Evolutionary conservation across 2,113 vertebrate genomes (phyloP).

Genomic region (Atherinomorus stipes): DNA sequence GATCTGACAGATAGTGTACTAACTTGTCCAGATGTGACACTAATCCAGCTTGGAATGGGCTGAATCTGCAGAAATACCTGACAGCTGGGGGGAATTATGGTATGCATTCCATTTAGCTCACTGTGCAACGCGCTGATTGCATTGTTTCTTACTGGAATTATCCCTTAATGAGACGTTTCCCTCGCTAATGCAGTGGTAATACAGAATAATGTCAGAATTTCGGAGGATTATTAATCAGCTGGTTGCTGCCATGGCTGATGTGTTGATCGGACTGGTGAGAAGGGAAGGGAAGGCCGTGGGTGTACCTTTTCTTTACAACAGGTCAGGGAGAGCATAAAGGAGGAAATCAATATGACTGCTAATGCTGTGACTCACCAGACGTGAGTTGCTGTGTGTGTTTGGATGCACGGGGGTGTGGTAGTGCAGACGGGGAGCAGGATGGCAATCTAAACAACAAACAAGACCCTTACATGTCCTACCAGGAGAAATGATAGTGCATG

Average conservation of each 20-base stretch:
- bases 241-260: neutral
- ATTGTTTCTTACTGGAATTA: neutral
- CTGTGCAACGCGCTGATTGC: neutral
- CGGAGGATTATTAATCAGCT: neutral
- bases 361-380: constrained; percentile 72
- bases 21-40: constrained; percentile 40
- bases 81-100: neutral
- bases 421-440: constrained; percentile 17
- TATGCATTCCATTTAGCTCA: neutral
- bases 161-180: constrained; percentile 1
- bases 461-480: constrained; percentile 68
- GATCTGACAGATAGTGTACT: constrained; percentile 51
- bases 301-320: constrained; percentile 45
- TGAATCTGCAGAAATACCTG: neutral
- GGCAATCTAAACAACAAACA: constrained; percentile 73
- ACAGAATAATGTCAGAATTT: constrained; percentile 3
- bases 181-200: neutral
- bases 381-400: constrained; percentile 8
- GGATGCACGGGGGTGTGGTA: neutral
- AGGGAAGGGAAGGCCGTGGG: neutral
- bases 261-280: constrained; percentile 5
- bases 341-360: constrained; percentile 79
- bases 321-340: constrained; percentile 53
- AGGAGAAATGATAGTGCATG: constrained; percentile 7
- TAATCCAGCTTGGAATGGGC: constrained; percentile 11